Base-by-base conservation (phyloP, 64 coral and sea anemone species). In the Pocillopora damicornis region DNA sequence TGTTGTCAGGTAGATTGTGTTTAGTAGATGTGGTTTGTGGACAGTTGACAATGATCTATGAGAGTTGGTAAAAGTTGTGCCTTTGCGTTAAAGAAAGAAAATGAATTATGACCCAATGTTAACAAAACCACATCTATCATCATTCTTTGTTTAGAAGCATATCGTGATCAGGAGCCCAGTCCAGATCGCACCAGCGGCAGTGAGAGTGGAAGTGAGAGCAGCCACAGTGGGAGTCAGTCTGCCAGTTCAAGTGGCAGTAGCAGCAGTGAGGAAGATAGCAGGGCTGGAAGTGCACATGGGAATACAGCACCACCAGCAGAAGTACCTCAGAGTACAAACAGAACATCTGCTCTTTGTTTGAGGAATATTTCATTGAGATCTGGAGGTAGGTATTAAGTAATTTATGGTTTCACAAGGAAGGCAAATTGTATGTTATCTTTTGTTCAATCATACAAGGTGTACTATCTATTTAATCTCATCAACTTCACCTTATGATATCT, bases 341-440 rank as follows among this genome's bases (percentile, higher is more conserved):
- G 68, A 69, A 80, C 87, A 9, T 80, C 88, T 35, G 67, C 93
- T 34, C 30, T 94, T 37, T 86, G 88, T 81, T 79, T 94, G 22
- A 85, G 87, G 75, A 94, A 90, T 87, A 79, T 94, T 63, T 88
- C 88, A n/a, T 58, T 84, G 14, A 87, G 93, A 88, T 94, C 93
- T 37, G 86, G 83, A 87, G 92, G 92, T 94, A 58, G 72, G 73
- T 77, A 59, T 23, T 18, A 4, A 60, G 58, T 14, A 60, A 3
- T 37, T 10, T 17, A 51, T 51, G 7, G 42, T 51, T 51, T 51
- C 42, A 51, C 3, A 51, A 7, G 42, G 7, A 51, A 51, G 7
- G 7, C 42, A 4, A 51, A 51, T 51, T 51, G 42, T 51, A 51
- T 51, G 42, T 51, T 4, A 51, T 51, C 30, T 51, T 51, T 51